These are phyloP conservation scores for Eretmochelys imbricata DNA, from an alignment of 2,113 vertebrate species.

Conservation along the genomic window DNA sequence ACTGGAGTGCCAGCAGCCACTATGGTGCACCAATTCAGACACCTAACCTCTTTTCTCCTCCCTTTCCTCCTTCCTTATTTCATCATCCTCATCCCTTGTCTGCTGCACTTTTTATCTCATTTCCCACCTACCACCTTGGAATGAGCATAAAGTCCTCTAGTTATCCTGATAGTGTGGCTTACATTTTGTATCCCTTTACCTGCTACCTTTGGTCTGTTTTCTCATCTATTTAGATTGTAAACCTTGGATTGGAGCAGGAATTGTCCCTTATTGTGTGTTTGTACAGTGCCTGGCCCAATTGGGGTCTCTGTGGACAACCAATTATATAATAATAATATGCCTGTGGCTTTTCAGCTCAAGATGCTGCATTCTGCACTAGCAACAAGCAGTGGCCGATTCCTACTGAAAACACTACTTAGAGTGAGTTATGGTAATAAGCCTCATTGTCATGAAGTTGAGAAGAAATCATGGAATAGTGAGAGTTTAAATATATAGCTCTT, in stretches of 20 bases:
- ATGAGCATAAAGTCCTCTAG: neutral
- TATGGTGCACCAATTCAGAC: rapidly evolving
- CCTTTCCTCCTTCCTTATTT: neutral
- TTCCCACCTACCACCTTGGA: neutral
- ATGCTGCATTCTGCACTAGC: neutral
- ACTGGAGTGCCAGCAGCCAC: neutral
- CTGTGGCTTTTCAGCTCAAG: neutral
- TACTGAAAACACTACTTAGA: neutral
- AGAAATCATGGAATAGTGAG: neutral
- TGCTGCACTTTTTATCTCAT: neutral
- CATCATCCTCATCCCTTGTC: neutral
- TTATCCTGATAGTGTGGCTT: neutral
- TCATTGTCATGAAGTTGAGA: neutral
- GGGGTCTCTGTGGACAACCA: neutral
- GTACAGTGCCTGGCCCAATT: neutral
- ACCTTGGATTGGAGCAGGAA: neutral
- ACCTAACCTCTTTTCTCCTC: neutral
- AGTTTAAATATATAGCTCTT: neutral
- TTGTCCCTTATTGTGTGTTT: neutral
- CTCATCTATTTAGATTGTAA: neutral
- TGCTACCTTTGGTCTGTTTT: neutral
- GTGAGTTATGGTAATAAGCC: neutral
- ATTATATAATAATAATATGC: neutral
- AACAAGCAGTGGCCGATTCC: neutral
- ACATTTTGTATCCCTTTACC: neutral